Evolutionary conservation across 2,797 vertebrate genomes (phyloP), one percentile per base, ranked within the genome.

Genomic region (Sebastolobus altivelis): DNA sequence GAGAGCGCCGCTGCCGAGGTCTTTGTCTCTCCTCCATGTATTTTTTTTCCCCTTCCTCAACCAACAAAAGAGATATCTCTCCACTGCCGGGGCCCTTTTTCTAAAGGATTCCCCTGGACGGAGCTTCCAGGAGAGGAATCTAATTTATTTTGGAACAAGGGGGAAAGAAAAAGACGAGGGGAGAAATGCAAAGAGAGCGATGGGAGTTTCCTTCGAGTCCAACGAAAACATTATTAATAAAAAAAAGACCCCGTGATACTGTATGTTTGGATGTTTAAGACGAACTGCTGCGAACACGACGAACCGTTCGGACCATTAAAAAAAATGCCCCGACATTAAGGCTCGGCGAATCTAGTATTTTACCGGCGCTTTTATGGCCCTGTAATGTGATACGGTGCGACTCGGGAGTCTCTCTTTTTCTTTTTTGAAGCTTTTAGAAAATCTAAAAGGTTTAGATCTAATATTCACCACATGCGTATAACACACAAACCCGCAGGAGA

Each of bases 131-230:
- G 79, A 83, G 87, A 90, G 87, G 81, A 93, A 92, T 87, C 77
- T 84, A 55, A 92, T 94, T 95, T 91, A 91, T 92, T 93, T 91
- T 66, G 83, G 83, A 91, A 87, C 88, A 80, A 87, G 86, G 85
- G 86, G 85, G 75, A 81, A 70, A 73, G 78, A 87, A 85, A 87
- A 85, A 67, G 78, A 69, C 22, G 12, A 81, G 72, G 16, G 16
- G 69, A 82, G 56, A 80, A 81, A 73, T 77, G 73, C 65, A 84
- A 71, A 87, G 61, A 65, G 55, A 84, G 79, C 76, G 25, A 43
- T 56, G 83, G 80, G 77, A 85, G 38, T 79, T 78, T 85, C 77
- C 77, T 80, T 77, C 73, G 63, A 83, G 49, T 65, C 80, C 25
- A 29, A 20, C 1, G 54, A 76, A 88, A 87, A 81, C 55, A 76